Evolutionary conservation across 2,888 invertebrate species (phyloP).

Genomic region (Syrista parreyssii): DNA sequence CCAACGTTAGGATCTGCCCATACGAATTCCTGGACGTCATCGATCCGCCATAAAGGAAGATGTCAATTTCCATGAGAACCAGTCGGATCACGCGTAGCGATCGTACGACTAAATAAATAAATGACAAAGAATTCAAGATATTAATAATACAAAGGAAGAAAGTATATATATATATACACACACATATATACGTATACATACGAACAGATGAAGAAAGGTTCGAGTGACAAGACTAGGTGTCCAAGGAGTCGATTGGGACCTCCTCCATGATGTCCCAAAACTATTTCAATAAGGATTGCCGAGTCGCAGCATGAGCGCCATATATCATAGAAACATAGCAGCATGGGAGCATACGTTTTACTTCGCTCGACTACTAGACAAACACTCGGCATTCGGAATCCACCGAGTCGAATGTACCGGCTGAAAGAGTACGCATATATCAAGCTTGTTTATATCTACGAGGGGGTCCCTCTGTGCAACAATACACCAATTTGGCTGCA

Average conservation of each 20-base stretch:
- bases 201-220: neutral
- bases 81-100: neutral
- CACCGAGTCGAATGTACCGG: conserved; percentile 6
- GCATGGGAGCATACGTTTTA: conserved; percentile 28
- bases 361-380: conserved; percentile 34
- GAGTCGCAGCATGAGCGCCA: conserved; percentile 39
- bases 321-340: conserved; percentile 33
- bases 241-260: conserved; percentile 2
- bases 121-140: neutral
- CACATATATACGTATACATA: too few relatives aligned
- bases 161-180: neutral
- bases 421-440: conserved; percentile 37
- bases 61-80: neutral
- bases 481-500: conserved; percentile 51
- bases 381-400: conserved; percentile 32
- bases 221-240: conserved; percentile 10
- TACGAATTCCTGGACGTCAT: neutral
- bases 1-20: neutral
- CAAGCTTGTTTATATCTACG: conserved; percentile 42
- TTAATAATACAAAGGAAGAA: neutral
- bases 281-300: conserved; percentile 30
- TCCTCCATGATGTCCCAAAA: conserved; percentile 14
- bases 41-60: neutral
- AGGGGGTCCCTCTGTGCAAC: conserved; percentile 36
- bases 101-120: neutral